Base-by-base conservation (phyloP, 2,888 invertebrate species). In the Bombyx huttoni region DNA sequence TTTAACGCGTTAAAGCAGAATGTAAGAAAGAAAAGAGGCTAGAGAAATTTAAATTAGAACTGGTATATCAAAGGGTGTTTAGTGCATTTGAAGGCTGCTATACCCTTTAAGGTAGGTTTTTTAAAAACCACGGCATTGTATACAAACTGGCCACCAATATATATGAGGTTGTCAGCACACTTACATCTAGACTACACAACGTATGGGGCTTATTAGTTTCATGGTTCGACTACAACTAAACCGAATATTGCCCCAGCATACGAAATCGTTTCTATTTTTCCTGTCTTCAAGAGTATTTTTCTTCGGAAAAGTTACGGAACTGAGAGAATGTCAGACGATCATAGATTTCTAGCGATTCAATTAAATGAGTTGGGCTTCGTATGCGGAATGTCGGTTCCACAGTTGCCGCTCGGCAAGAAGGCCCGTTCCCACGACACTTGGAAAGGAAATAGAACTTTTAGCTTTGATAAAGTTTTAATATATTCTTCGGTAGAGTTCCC, bases 401-500 rank as follows among this genome's bases (percentile, higher is more conserved):
- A 40, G 47, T 50, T 47, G 51, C 13, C 46, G 45, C 52, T 56
- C 58, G 59, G 63, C 64, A 63, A 57, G 56, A 60, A 62, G 67
- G 64, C 60, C 60, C 59, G 65, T 64, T 70, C 66, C 65, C 67
- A 62, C 65, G 74, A 64, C 69, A 70, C 68, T 68, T 58, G 60
- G 60, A 70, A 56, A 74, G 85, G 84, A 83, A 84, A 84, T 78
- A 71, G 78, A 81, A 84, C 71, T 84, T 80, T 70, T 64, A 73
- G 81, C 84, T 86, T 85, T 86, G 87, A 83, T 79, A 84, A 87
- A 88, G 83, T 88, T 88, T 87, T 87, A 87, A 88, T 87, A 83
- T 87, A 88, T 88, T 88, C 87, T 82, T 82, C 75, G 76, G 75
- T 67, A 75, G 80, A 78, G 84, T 81, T 65, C 71, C 71, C 73